Conservation (phyloP, 1,140 invertebrate genomes). For the Trinorchestia longiramus region DNA sequence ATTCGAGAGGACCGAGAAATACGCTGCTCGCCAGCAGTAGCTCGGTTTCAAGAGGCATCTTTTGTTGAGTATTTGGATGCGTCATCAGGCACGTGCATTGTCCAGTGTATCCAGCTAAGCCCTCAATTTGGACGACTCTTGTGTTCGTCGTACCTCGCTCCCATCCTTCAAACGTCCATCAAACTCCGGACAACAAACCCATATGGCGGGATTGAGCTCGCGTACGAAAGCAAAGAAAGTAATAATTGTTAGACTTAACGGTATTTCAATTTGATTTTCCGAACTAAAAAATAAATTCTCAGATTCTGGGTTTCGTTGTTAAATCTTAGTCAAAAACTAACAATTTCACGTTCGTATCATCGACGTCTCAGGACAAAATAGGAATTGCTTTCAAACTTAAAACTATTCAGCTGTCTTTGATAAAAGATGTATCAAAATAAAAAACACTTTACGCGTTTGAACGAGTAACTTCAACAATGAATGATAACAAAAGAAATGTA, state of each 20-base stretch:
- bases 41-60: neutral
- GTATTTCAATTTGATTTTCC: neutral
- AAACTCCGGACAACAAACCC: neutral
- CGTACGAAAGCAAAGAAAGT: neutral
- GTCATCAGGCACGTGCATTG: neutral
- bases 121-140: neutral
- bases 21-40: neutral
- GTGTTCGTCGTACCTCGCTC: neutral
- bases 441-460: no score
- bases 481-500: no score
- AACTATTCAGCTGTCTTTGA: no score
- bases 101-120: neutral
- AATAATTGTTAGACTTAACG: neutral
- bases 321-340: no score
- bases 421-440: no score
- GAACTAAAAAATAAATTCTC: no score
- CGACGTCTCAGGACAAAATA: no score
- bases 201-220: neutral
- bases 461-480: no score
- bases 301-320: no score
- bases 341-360: no score
- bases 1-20: neutral
- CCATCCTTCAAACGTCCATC: neutral
- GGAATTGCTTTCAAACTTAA: no score
- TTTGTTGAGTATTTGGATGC: neutral